A percentile compares a stretch with the other conserved stretches of the same genome.
Conservation (phyloP, 2,888 invertebrate genomes). For the Cryptus viduatorius region DNA sequence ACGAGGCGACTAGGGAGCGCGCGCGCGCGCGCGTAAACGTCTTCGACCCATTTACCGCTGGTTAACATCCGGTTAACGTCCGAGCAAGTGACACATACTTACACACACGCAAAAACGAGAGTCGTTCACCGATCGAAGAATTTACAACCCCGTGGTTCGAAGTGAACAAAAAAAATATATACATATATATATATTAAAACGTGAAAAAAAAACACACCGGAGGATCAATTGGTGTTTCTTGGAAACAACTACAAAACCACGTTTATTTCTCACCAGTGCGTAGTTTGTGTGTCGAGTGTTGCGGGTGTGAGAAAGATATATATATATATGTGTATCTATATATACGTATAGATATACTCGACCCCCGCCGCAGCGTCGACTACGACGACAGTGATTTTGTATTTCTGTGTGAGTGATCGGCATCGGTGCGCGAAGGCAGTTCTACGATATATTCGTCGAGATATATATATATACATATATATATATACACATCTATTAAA, state of each 20-base stretch:
- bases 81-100: slow-evolving; percentile 43
- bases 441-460: slow-evolving; percentile 19
- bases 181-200: not conserved
- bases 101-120: slow-evolving; percentile 6
- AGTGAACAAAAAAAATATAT: slow-evolving; percentile 12
- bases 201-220: not conserved
- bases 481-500: slow-evolving; percentile 1
- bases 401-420: slow-evolving; percentile 45
- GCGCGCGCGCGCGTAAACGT: slow-evolving; percentile 56
- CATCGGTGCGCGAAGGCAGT: slow-evolving; percentile 24
- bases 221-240: slow-evolving; percentile 13
- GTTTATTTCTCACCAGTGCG: slow-evolving; percentile 28
- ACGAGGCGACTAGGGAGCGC: slow-evolving; percentile 19
- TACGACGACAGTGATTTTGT: slow-evolving; percentile 51
- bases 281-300: slow-evolving; percentile 17
- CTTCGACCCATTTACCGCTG: slow-evolving; percentile 64
- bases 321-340: not conserved
- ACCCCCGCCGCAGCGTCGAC: slow-evolving; percentile 5
- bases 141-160: not conserved
- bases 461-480: not conserved
- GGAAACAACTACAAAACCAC: slow-evolving; percentile 7
- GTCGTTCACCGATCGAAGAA: slow-evolving; percentile 21
- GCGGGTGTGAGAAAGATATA: slow-evolving; percentile 27
- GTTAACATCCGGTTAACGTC: slow-evolving; percentile 62
- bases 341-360: slow-evolving; percentile 32